Evolutionary conservation across 2,797 vertebrate genomes (phyloP).

Genomic region (Manis crassicaudata): DNA sequence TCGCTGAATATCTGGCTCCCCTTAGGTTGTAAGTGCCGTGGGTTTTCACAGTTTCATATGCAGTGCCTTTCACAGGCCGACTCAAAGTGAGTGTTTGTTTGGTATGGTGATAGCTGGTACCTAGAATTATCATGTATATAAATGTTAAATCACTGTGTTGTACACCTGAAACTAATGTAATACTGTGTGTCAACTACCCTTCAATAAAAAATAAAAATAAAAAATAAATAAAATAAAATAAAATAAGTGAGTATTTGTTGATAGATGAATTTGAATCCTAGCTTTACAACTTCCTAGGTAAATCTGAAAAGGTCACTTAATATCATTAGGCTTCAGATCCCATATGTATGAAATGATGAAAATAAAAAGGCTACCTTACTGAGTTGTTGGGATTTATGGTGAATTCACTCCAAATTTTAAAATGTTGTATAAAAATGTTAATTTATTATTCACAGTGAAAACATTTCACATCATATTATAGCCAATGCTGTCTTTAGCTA

Average conservation of each 20-base stretch:
- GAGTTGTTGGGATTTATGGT: not conserved
- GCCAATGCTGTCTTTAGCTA: constrained; percentile 33
- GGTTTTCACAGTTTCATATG: constrained; percentile 57
- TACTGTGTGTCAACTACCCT: too few species aligned
- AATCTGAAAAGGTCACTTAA: constrained; percentile 56
- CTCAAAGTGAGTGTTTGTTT: constrained; percentile 48
- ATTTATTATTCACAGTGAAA: constrained; percentile 29
- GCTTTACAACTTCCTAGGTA: constrained; percentile 22
- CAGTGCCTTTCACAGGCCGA: constrained; percentile 44
- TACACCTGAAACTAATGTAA: too few species aligned
- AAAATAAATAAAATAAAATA: too few species aligned
- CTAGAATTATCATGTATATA: too few species aligned
- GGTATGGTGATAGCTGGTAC: too few species aligned
- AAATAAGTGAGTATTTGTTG: constrained; percentile 44
- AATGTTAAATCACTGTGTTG: too few species aligned
- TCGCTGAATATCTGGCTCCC: constrained; percentile 71
- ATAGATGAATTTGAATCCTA: constrained; percentile 51
- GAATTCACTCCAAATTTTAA: constrained; percentile 36
- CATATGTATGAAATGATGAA: constrained; percentile 29
- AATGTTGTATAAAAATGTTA: constrained; percentile 51
- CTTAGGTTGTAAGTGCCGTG: not conserved
- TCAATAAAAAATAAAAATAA: too few species aligned
- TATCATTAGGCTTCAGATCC: constrained; percentile 50
- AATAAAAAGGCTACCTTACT: constrained; percentile 23
- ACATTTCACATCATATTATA: constrained; percentile 17